phyloP scores from a whole-genome alignment of 2,113 vertebrate species.

The Nipponia nippon region DNA sequence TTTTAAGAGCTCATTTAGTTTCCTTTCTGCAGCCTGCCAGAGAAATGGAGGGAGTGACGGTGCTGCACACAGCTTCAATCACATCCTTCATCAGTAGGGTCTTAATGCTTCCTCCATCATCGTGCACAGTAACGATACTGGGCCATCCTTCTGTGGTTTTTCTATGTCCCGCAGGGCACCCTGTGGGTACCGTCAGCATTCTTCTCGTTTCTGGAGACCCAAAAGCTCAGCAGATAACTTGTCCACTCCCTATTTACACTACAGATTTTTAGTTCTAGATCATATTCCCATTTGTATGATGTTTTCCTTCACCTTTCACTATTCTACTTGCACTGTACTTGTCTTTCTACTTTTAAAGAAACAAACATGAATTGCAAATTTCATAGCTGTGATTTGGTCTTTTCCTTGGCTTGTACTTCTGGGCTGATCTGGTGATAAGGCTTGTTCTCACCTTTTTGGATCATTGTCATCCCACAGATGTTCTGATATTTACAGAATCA shows the following conservation, averaged over 20 bases:
- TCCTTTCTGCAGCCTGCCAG: background rate
- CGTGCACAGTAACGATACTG: background rate
- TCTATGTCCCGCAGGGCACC: background rate
- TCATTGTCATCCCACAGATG: background rate
- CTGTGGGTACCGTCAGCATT: background rate
- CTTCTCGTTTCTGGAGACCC: background rate
- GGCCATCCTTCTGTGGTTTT: background rate
- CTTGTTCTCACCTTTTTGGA: background rate
- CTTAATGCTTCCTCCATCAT: background rate
- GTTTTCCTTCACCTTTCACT: background rate
- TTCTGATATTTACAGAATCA: background rate
- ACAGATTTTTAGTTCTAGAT: background rate
- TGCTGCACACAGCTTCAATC: background rate
- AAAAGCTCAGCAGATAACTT: background rate
- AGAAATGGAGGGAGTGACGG: background rate
- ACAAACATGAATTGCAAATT: background rate
- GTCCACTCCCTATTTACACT: background rate
- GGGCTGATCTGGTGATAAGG: background rate
- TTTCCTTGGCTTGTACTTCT: background rate
- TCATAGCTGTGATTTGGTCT: background rate
- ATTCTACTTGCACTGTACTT: background rate
- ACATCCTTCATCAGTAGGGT: background rate
- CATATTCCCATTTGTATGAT: background rate
- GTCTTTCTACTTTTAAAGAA: background rate
- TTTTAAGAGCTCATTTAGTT: slow-evolving; percentile 1